These are phyloP conservation scores for Sminthurinus aureus DNA, from an alignment of 2,888 invertebrate species.

Conservation along the genomic window DNA sequence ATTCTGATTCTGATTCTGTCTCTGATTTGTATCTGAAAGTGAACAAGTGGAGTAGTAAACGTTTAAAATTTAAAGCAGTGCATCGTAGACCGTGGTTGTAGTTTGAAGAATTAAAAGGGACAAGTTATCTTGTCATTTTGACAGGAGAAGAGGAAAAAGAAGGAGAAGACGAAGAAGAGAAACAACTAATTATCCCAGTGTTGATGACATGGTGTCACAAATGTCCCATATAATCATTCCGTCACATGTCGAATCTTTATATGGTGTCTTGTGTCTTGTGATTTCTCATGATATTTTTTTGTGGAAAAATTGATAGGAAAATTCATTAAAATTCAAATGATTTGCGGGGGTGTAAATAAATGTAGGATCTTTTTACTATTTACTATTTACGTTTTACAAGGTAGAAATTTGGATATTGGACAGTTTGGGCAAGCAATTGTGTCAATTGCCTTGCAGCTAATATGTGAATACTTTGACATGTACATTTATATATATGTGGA, in stretches of 20 bases:
- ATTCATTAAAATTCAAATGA: neutral
- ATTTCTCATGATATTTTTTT: neutral
- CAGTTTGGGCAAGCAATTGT: no score
- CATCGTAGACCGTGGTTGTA: no score
- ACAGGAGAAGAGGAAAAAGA: neutral
- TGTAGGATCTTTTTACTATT: no score
- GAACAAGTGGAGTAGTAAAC: no score
- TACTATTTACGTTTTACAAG: no score
- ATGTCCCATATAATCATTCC: neutral
- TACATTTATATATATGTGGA: no score
- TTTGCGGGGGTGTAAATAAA: neutral
- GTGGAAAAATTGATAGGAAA: neutral
- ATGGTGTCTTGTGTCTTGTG: neutral
- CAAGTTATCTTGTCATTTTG: neutral
- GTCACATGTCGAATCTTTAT: neutral
- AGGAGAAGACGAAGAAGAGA: neutral
- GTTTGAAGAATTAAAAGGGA: neutral
- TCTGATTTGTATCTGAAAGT: no score
- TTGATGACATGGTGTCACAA: neutral
- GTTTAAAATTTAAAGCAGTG: no score
- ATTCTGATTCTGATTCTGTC: no score
- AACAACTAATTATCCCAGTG: neutral
- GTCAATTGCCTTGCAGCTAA: no score
- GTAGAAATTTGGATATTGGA: no score
- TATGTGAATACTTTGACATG: no score